Conservation (phyloP, 2,888 invertebrate genomes). For the Aricia artaxerxes region DNA sequence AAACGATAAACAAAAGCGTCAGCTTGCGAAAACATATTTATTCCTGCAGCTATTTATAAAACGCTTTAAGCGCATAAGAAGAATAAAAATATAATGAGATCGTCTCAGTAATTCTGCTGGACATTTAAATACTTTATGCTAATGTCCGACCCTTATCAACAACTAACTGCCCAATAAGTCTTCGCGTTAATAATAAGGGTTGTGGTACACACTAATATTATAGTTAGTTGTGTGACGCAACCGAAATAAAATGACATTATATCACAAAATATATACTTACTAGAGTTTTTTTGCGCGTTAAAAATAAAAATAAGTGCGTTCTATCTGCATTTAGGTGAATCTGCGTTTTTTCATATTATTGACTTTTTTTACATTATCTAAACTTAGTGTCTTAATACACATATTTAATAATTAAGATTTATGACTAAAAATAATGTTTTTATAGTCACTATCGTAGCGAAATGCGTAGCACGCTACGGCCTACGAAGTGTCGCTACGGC, state of each 20-base stretch:
- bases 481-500: background rate
- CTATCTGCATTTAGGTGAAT: too few relatives aligned
- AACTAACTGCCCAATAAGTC: constrained; percentile 42
- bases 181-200: constrained; percentile 24
- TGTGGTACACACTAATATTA: background rate
- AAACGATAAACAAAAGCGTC: constrained; percentile 4
- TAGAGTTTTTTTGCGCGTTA: too few relatives aligned
- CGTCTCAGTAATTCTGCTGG: constrained; percentile 39
- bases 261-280: too few relatives aligned
- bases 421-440: background rate
- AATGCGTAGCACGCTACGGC: background rate
- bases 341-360: too few relatives aligned
- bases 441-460: background rate
- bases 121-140: constrained; percentile 47
- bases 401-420: background rate
- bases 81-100: constrained; percentile 41
- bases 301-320: too few relatives aligned
- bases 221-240: background rate
- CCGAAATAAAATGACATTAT: background rate
- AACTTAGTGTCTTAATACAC: too few relatives aligned
- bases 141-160: constrained; percentile 47
- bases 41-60: constrained; percentile 15
- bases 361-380: too few relatives aligned
- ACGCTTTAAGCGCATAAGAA: constrained; percentile 20
- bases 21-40: constrained; percentile 22